These are phyloP conservation scores for Perdita meconis DNA, from an alignment of 2,888 invertebrate genomes.

Conservation along the genomic window DNA sequence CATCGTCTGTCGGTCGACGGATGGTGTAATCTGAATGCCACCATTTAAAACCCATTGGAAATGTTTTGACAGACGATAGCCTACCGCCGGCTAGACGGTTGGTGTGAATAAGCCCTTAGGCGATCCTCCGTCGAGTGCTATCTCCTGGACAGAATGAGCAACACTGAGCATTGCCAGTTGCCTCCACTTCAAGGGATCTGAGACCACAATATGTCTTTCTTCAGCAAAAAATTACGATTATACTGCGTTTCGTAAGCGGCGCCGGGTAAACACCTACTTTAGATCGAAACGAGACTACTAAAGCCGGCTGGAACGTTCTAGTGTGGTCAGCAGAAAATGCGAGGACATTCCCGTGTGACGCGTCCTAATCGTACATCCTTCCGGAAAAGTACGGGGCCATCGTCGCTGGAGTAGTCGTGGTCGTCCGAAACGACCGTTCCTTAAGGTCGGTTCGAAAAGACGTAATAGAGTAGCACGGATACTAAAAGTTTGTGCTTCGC, in stretches of 20 bases:
- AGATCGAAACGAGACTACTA: neutral
- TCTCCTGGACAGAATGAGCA: neutral
- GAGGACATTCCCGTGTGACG: slow-evolving; percentile 47
- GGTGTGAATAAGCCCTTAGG: too few relatives aligned
- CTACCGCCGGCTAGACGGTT: too few relatives aligned
- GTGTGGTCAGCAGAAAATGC: slow-evolving; percentile 63
- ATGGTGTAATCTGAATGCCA: too few relatives aligned
- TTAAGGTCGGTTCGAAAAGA: slow-evolving; percentile 56
- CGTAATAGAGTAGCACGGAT: slow-evolving; percentile 59
- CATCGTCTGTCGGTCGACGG: too few relatives aligned
- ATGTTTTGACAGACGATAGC: too few relatives aligned
- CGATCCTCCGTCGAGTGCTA: too few relatives aligned
- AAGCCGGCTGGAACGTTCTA: slow-evolving; percentile 1
- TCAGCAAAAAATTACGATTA: neutral
- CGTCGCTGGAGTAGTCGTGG: slow-evolving; percentile 20
- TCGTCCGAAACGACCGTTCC: slow-evolving; percentile 43
- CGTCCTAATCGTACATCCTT: slow-evolving; percentile 62
- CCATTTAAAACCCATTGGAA: too few relatives aligned
- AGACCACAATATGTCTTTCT: neutral
- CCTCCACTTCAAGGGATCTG: neutral
- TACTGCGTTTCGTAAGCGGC: neutral
- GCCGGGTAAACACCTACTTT: slow-evolving; percentile 22
- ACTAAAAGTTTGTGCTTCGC: slow-evolving; percentile 58
- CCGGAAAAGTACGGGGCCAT: slow-evolving; percentile 27
- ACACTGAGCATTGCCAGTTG: neutral